Percentiles rank a stretch among this genome's conserved stretches.
Evolutionary conservation across 2,797 vertebrate genomes (phyloP).

Genomic region (Phoxinus dragarum): DNA sequence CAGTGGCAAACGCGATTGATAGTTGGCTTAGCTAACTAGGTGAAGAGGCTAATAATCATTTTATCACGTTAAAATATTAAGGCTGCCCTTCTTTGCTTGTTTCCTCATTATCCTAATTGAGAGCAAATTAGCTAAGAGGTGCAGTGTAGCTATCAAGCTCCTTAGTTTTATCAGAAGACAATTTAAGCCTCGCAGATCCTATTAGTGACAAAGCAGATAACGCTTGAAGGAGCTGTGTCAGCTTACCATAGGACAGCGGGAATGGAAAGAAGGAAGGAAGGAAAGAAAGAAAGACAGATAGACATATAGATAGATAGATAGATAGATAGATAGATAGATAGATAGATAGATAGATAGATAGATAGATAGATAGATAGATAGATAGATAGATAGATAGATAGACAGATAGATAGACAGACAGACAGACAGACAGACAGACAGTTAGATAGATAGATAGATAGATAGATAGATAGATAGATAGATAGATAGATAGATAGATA

Average conservation of each 20-base stretch:
- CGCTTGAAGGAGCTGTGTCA: conserved; percentile 91
- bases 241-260: conserved; percentile 79
- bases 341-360: no score
- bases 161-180: conserved; percentile 95
- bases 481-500: no score
- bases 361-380: no score
- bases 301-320: fast-evolving
- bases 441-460: no score
- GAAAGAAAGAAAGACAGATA: fast-evolving
- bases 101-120: conserved; percentile 96
- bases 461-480: no score
- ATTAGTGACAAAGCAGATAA: conserved; percentile 89
- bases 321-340: fast-evolving
- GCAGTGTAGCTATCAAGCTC: conserved; percentile 85
- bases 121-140: conserved; percentile 91
- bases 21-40: background rate
- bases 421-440: no score
- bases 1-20: background rate
- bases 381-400: no score
- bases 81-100: conserved; percentile 88
- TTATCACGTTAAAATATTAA: conserved; percentile 95
- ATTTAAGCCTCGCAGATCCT: conserved; percentile 88
- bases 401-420: no score
- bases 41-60: conserved; percentile 82
- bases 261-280: background rate